Conservation (phyloP, 1,140 invertebrate genomes). For the Achatina immaculata region DNA sequence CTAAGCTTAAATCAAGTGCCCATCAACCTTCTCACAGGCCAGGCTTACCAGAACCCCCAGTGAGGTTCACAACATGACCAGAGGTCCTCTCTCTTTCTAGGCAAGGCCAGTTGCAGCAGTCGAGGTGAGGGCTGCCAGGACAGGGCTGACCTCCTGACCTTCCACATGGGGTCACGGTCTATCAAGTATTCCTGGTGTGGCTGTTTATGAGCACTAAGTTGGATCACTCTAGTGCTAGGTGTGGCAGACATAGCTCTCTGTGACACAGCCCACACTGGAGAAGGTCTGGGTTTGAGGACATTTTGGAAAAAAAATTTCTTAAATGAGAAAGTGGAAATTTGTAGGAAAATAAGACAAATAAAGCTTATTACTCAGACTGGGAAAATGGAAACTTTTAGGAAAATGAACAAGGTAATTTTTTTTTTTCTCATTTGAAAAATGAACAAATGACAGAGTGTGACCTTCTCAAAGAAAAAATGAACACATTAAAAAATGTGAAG, state of each 20-base stretch:
- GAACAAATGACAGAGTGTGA: too few species aligned
- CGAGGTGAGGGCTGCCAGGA: neutral
- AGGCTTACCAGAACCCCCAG: slow-evolving; percentile 6
- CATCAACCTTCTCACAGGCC: too few species aligned
- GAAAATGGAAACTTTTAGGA: too few species aligned
- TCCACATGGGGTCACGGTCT: neutral
- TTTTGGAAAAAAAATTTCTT: neutral
- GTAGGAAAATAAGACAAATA: too few species aligned
- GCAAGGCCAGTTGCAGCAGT: neutral
- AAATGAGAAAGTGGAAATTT: too few species aligned
- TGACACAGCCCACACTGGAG: neutral
- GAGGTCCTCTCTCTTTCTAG: neutral
- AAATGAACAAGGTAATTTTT: too few species aligned
- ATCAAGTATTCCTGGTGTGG: neutral
- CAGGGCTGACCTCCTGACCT: neutral
- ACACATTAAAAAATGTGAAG: too few species aligned
- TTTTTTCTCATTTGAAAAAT: too few species aligned
- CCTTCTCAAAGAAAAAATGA: too few species aligned
- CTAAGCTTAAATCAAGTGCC: too few species aligned
- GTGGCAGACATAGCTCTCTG: neutral
- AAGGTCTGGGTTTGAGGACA: neutral
- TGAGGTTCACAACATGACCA: neutral
- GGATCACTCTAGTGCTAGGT: neutral
- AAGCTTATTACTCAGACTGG: too few species aligned
- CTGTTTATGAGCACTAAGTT: neutral